Evolutionary conservation across 2,888 invertebrate species (phyloP).

Genomic region (Rotaria socialis): DNA sequence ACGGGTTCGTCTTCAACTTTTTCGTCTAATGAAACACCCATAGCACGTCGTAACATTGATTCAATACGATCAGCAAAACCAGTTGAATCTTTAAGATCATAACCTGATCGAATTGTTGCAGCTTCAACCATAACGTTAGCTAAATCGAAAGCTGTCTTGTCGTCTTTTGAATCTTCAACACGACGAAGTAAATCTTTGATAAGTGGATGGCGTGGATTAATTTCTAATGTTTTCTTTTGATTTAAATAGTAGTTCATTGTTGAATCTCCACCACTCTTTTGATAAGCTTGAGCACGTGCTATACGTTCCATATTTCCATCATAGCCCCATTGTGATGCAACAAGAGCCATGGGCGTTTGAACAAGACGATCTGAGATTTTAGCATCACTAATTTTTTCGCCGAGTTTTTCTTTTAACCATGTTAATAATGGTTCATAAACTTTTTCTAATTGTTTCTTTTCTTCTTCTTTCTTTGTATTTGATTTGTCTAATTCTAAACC

Average conservation of each 20-base stretch:
- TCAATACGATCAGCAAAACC: conserved; percentile 87
- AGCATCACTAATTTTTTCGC: conserved; percentile 74
- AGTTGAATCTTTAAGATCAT: conserved; percentile 76
- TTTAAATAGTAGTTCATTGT: conserved; percentile 48
- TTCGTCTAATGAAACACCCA: conserved; percentile 57
- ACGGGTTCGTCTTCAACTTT: conserved; percentile 53
- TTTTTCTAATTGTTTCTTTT: conserved; percentile 65
- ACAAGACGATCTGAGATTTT: conserved; percentile 79
- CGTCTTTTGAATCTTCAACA: conserved; percentile 71
- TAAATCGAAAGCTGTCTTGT: conserved; percentile 74
- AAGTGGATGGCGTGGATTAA: conserved; percentile 93
- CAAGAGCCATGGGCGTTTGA: conserved; percentile 88
- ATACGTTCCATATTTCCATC: conserved; percentile 98
- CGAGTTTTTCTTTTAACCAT: conserved; percentile 80
- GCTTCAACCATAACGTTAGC: conserved; percentile 72
- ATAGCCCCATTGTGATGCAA: conserved; percentile 95
- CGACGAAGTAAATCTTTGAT: conserved; percentile 81
- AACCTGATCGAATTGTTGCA: conserved; percentile 79
- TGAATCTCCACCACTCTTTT: conserved; percentile 82
- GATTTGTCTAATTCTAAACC: conserved; percentile 78
- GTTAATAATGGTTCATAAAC: conserved; percentile 81
- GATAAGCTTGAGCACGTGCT: conserved; percentile 82
- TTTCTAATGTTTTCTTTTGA: conserved; percentile 84
- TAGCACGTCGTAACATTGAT: conserved; percentile 69
- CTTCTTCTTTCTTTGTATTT: conserved; percentile 68